Evolutionary conservation across 1,140 invertebrate species (phyloP), one percentile per base, ranked within the genome.

Genomic region (Diprion similis): DNA sequence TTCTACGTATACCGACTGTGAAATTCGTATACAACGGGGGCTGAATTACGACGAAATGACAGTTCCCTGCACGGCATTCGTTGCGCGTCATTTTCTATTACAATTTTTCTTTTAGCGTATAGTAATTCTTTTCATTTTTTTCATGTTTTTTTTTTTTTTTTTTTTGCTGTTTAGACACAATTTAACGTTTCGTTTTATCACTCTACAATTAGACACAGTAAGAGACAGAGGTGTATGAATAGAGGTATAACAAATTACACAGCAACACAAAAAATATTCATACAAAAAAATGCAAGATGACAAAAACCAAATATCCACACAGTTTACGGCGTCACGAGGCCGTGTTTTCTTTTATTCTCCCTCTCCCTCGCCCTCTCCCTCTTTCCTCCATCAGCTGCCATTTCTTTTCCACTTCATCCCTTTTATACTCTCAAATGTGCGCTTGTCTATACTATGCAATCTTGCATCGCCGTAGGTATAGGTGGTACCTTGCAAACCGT

Each of bases 251-350:
- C 71, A 84, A 71, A 72, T 74, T 72, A 77, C 59, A 76, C 47
- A 72, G 81, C 76, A 84, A 79, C 79, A 80, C 79, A 82, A 81
- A 81, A 80, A 80, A 74, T 80, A 73, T 45, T 74, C 74, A 83
- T 74, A 82, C 78, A 79, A 72, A 76, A 76, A 80, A 80, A 78
- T 72, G 76, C 80, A 80, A 83, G 81, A 72, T 68, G 76, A 73
- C 73, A 78, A 79, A 65, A 66, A 59, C 24, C 45, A 72, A 72
- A 59, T 18, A 72, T 18, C 73, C 81, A 85, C 80, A 83, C 79
- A 79, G 24, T 37, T 37, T 37, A 81, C 84, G 84, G 83, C 86
- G 86, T 87, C 86, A 59, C 69, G 74, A 75, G 82, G 86, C 84
- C 86, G 85, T 79, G 77, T 83, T 79, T 78, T 75, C 79, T 77